Evolutionary conservation across 2,797 vertebrate species (phyloP).

Genomic region (Alcedo atthis): DNA sequence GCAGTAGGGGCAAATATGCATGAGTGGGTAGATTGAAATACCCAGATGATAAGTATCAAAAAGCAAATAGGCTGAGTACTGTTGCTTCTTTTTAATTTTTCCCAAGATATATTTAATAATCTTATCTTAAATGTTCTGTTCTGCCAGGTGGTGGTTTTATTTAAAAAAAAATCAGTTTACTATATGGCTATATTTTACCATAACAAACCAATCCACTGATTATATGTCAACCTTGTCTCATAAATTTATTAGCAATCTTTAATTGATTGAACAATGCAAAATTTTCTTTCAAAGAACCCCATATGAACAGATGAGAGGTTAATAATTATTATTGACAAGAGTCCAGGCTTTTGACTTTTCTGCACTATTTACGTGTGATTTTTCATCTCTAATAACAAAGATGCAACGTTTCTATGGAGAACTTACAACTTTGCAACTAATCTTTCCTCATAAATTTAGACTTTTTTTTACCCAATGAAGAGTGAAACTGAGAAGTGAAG

Average conservation of each 20-base stretch:
- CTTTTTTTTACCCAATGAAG: neutral
- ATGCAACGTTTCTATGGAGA: neutral
- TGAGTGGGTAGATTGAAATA: neutral
- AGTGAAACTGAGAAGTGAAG: neutral
- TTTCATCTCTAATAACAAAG: neutral
- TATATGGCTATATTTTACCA: neutral
- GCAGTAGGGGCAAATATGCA: neutral
- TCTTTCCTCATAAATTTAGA: slow-evolving; percentile 1
- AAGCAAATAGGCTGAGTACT: neutral
- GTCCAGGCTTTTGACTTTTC: neutral
- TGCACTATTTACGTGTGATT: neutral
- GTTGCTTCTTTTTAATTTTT: neutral
- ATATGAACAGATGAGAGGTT: accelerated
- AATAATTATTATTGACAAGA: neutral
- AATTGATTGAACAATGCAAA: neutral
- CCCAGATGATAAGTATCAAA: neutral
- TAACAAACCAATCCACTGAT: neutral
- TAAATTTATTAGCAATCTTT: neutral
- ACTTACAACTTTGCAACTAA: slow-evolving; percentile 30
- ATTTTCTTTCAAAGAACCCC: neutral
- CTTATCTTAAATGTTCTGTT: neutral
- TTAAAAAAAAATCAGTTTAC: neutral
- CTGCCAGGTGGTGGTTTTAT: neutral
- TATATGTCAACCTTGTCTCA: neutral
- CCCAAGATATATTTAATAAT: neutral